Base-by-base conservation (phyloP, 2,888 invertebrate genomes). In the Cordilura impudica region DNA sequence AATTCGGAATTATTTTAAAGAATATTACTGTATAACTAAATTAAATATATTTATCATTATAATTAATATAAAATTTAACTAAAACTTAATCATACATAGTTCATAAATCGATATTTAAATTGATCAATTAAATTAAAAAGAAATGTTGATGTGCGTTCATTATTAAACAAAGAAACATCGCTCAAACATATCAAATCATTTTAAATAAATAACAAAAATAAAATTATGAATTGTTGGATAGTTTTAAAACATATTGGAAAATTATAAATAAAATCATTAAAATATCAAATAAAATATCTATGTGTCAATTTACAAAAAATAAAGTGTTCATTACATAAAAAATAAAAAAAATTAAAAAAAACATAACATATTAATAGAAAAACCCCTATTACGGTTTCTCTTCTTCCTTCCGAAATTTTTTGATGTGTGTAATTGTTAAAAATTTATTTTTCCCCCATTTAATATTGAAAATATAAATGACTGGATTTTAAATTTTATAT, bases 111-210 rank as follows among this genome's bases (percentile, higher is more conserved):
- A 35, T 12, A 35, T 39, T 12, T 35, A 58, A 31, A 71, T 19
- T 45, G 39, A 0, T 43, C 8, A 16, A 61, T 53, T 43, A 21
- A 47, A 60, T 49, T 6, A n/a, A 21, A 14, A 35, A 2, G 47
- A 58, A 75, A 63, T 26, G 58, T 60, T 66, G 56, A 49, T 72
- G 54, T 67, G 19, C 61, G 47, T 47, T 77, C 53, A 67, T 63
- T 63, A 53, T 19, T 21, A 65, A 47, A 21, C 54, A 54, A 54
- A 29, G 45, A 66, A 60, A 66, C 65, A 43, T 70, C 70, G 54
- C 65, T 78, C 70, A 74, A 70, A 70, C 74, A 78, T 78, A 78
- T 78, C 78, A 70, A 51, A 47, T 43, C 49, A 70, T 60, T 56
- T 56, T 54, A 67, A 70, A 39, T 23, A 2, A 58, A 61, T 29